phyloP scores from a whole-genome alignment of 2,113 vertebrate species.

The Daphoenositta chrysoptera region DNA sequence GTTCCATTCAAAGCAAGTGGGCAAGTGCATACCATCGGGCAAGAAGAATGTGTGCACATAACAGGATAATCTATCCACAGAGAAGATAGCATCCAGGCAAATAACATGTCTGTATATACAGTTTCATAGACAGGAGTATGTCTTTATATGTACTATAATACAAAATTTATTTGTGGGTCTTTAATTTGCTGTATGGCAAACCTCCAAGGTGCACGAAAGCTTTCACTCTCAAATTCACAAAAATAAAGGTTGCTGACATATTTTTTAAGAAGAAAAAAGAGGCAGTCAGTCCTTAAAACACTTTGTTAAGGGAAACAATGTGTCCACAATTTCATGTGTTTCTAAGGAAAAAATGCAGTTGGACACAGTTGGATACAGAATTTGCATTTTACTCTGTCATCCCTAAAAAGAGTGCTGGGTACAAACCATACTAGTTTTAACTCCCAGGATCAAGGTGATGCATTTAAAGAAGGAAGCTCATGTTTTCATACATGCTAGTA shows the following conservation, averaged over 20 bases:
- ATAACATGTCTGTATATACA: neutral
- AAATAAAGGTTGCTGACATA: conserved; percentile 17
- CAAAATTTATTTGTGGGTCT: neutral
- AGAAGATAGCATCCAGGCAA: neutral
- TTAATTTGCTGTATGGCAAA: neutral
- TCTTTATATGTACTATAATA: neutral
- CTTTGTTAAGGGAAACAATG: neutral
- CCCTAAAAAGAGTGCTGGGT: neutral
- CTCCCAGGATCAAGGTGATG: neutral
- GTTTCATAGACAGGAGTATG: neutral
- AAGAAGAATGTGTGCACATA: conserved; percentile 3
- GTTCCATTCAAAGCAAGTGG: conserved; percentile 37
- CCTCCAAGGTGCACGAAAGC: neutral
- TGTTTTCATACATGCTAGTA: neutral
- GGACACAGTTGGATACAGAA: neutral
- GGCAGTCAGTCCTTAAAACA: neutral
- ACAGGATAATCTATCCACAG: neutral
- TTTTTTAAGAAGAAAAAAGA: neutral
- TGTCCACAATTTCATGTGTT: neutral
- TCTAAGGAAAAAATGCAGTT: neutral
- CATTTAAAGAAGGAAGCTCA: neutral
- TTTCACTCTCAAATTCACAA: neutral
- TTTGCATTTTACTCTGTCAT: neutral
- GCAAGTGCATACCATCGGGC: neutral
- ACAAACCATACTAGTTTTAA: neutral